Evolutionary conservation across 2,113 vertebrate genomes (phyloP), one percentile per base, ranked within the genome.

Genomic region (Albula goreensis): DNA sequence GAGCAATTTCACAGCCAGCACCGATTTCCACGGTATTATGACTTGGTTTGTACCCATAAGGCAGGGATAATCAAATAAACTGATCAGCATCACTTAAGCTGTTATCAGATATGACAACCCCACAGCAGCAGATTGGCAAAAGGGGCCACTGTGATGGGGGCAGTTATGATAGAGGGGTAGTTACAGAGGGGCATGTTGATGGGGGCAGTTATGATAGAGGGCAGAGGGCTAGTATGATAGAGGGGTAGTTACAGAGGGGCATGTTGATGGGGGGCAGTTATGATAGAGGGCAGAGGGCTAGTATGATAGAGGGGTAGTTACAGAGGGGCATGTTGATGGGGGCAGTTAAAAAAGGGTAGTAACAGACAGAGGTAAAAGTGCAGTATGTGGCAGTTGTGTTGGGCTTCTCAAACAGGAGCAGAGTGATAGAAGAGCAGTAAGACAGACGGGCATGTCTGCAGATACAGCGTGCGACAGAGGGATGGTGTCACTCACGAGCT

Each of bases 401-500:
- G 31, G 31, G 31, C 31, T 41, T 1, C 31, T 41, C 31, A 41
- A 41, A 41, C 31, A 56, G 53, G 53, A 12, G 12, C 11, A 74
- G 70, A 74, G 70, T 4, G 70, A 0, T 7, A 74, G 66, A 7
- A 22, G n/a, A n/a, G 10, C 3, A 31, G 70, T 10, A 10, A 25
- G 5, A 74, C 17, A 74, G 70, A 2, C 22, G n/a, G 5, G 10
- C 17, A 1, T 4, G 31, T 0, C 3, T 6, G 5, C 8, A 31
- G 70, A 0, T 13, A 60, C 11, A 60, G 57, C 17, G 60, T 5
- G 60, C 2, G 0, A 66, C 15, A 5, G 3, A 66, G 3, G 22
- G 17, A 31, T 2, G 2, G 22, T 8, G 70, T 52, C 50, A 91
- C 94, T 93, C 82, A 96, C 95, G 94, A 94, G 91, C 89, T 93